These are phyloP conservation scores for Cydia fagiglandana DNA, from an alignment of 1,140 invertebrate species.

Conservation along the genomic window DNA sequence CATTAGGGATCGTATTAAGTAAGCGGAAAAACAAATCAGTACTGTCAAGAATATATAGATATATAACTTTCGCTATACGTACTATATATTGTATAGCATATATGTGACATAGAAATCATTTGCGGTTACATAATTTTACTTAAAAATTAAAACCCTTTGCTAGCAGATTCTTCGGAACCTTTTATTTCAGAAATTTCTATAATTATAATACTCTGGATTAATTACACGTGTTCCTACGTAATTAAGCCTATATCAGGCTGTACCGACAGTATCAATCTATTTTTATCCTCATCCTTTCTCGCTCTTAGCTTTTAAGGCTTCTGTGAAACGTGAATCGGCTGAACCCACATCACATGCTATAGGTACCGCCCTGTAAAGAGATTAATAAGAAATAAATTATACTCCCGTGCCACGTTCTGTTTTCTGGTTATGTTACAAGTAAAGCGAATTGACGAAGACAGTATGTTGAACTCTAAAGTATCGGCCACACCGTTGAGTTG, in stretches of 20 bases:
- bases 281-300: slow-evolving; percentile 26
- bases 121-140: no score
- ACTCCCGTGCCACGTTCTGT: background rate
- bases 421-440: background rate
- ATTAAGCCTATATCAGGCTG: background rate
- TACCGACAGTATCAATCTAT: background rate
- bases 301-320: slow-evolving; percentile 24
- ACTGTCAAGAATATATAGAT: no score
- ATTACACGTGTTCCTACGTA: background rate
- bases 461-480: slow-evolving; percentile 1
- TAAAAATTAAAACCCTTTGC: no score
- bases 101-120: no score
- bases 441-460: slow-evolving; percentile 5
- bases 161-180: no score
- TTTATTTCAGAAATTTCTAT: background rate
- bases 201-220: background rate
- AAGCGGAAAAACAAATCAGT: no score
- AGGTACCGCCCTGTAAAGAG: background rate
- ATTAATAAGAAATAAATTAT: background rate
- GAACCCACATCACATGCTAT: slow-evolving; percentile 8
- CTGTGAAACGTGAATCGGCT: slow-evolving; percentile 26
- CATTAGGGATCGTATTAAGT: no score
- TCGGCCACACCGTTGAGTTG: background rate
- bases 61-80: no score
- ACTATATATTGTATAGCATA: no score